phyloP scores from a whole-genome alignment of 2,113 vertebrate genomes.

The Ivindomyrus marchei region DNA sequence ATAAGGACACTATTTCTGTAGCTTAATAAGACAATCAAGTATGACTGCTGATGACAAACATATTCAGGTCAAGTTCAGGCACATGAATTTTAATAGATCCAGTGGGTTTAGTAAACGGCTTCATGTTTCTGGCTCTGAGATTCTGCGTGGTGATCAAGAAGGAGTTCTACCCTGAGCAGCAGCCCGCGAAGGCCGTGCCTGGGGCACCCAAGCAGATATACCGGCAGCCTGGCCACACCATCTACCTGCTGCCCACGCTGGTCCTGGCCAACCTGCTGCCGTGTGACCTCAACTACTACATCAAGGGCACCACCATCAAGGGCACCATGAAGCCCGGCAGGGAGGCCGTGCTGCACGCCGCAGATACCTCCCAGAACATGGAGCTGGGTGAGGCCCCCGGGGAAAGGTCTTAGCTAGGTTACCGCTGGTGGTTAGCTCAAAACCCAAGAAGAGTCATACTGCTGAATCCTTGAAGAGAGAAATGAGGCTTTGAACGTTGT shows the following conservation, averaged over 20 bases:
- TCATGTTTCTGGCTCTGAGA: conserved; percentile 48
- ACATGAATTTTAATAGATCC: neutral
- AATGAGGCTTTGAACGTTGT: neutral
- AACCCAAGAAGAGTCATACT: neutral
- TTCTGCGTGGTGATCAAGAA: conserved; percentile 97
- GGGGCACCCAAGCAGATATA: conserved; percentile 86
- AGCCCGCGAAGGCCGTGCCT: conserved; percentile 80
- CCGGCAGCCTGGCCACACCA: conserved; percentile 86
- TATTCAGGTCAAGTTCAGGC: neutral
- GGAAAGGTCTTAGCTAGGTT: neutral
- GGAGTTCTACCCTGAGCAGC: conserved; percentile 89
- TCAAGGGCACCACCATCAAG: conserved; percentile 80
- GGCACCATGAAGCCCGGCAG: conserved; percentile 84
- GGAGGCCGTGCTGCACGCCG: conserved; percentile 78
- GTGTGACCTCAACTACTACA: conserved; percentile 86
- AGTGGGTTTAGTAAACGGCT: neutral
- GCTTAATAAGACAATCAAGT: neutral
- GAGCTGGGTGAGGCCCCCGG: conserved; percentile 74
- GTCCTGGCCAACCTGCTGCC: conserved; percentile 88
- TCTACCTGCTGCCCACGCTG: conserved; percentile 87
- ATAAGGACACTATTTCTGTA: neutral
- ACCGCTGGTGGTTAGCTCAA: neutral
- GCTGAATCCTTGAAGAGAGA: neutral
- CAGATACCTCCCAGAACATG: conserved; percentile 91
- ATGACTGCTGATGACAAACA: neutral